phyloP scores from a whole-genome alignment of 2,113 vertebrate species.

The Ctenomys sociabilis region DNA sequence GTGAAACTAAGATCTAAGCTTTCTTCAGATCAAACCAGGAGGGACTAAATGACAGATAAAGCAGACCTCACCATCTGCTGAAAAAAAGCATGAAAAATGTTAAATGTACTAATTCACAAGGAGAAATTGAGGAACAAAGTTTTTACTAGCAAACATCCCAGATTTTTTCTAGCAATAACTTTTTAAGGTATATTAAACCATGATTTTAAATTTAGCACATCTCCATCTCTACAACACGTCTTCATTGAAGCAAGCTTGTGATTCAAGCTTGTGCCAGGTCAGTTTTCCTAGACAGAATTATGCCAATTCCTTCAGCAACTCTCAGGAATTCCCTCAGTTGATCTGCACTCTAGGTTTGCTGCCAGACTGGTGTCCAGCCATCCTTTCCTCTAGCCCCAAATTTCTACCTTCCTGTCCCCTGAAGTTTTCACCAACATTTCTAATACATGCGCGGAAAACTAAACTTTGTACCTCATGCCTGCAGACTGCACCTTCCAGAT shows the following conservation, averaged over 20 bases:
- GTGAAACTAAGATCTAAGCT: conserved; percentile 25
- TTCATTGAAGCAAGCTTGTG: background rate
- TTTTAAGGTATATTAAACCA: background rate
- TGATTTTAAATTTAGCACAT: background rate
- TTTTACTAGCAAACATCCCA: background rate
- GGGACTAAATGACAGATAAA: background rate
- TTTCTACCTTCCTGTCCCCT: background rate
- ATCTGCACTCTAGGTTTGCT: background rate
- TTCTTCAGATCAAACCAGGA: conserved; percentile 13
- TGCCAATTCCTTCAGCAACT: background rate
- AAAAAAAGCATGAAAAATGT: background rate
- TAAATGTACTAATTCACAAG: background rate
- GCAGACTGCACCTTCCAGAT: background rate
- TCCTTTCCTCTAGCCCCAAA: background rate
- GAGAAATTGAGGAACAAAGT: background rate
- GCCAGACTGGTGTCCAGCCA: background rate
- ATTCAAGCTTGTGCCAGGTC: background rate
- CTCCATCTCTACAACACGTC: background rate
- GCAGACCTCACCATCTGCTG: background rate
- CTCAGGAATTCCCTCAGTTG: background rate
- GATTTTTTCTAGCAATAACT: background rate
- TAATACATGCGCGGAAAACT: background rate
- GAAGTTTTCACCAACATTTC: background rate
- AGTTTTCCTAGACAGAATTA: background rate
- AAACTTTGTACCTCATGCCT: background rate